Evolutionary conservation across 2,888 invertebrate species (phyloP).

Genomic region (Amblyjoppa proteus): DNA sequence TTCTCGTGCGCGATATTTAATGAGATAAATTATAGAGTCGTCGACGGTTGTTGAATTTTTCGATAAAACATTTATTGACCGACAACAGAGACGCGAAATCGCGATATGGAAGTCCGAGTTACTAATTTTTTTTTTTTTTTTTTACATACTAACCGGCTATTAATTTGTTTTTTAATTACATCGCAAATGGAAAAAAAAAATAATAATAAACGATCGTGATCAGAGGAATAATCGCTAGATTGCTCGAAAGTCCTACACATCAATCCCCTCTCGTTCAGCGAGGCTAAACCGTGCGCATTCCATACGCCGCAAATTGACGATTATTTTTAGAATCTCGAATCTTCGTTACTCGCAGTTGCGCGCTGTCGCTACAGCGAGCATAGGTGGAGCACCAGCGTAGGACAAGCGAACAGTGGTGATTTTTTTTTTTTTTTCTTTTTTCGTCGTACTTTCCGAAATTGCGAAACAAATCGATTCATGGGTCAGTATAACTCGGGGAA

Average conservation of each 20-base stretch:
- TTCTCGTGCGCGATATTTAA: neutral
- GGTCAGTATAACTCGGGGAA: constrained; percentile 14
- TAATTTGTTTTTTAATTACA: too few relatives aligned
- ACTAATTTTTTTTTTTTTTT: too few relatives aligned
- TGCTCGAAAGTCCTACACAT: neutral
- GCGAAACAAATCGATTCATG: constrained; percentile 37
- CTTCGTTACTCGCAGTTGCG: constrained; percentile 15
- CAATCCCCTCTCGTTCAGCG: constrained; percentile 20
- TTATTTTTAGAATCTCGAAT: constrained; percentile 60
- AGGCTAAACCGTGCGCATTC: constrained; percentile 24
- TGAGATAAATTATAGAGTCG: too few relatives aligned
- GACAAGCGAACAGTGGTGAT: neutral
- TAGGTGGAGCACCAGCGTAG: neutral
- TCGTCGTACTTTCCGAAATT: constrained; percentile 34
- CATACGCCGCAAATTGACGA: constrained; percentile 40
- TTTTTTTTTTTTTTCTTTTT: neutral
- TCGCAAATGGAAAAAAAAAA: neutral
- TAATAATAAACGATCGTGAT: neutral
- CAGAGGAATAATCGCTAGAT: neutral
- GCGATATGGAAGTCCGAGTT: too few relatives aligned
- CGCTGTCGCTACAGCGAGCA: constrained; percentile 11
- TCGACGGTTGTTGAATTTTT: too few relatives aligned
- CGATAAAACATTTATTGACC: too few relatives aligned
- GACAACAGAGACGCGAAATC: too few relatives aligned
- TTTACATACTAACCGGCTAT: too few relatives aligned